These are phyloP conservation scores for Gopherus flavomarginatus DNA, from an alignment of 2,113 vertebrate genomes.

Conservation along the genomic window DNA sequence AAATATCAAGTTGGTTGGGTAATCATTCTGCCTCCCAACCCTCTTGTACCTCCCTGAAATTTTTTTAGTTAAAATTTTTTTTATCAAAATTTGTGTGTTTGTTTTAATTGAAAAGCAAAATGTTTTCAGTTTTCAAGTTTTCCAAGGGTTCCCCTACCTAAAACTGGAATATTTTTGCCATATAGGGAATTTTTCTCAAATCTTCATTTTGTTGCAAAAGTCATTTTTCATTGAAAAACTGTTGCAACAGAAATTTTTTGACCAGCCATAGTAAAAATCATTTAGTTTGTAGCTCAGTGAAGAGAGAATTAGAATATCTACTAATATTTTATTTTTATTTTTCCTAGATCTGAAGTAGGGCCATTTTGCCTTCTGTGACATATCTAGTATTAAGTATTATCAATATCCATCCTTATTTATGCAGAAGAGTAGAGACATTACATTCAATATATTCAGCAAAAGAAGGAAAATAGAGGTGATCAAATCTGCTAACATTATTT, in stretches of 20 bases:
- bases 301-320: neutral
- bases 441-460: neutral
- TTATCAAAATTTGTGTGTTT: neutral
- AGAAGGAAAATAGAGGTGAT: conserved; percentile 31
- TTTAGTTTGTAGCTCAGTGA: neutral
- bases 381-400: neutral
- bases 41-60: neutral
- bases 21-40: neutral
- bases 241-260: neutral
- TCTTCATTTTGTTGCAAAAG: neutral
- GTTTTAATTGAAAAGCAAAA: neutral
- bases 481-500: conserved; percentile 34
- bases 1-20: neutral
- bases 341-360: neutral
- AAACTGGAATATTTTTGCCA: neutral
- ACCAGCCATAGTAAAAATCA: neutral
- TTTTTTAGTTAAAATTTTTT: neutral
- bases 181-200: neutral
- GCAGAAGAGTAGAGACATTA: neutral
- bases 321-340: neutral
- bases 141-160: too few relatives aligned
- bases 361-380: neutral
- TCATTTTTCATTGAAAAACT: neutral
- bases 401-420: neutral
- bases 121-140: neutral